Conservation (phyloP, 1,140 invertebrate species). For the Eriocheir sinensis region DNA sequence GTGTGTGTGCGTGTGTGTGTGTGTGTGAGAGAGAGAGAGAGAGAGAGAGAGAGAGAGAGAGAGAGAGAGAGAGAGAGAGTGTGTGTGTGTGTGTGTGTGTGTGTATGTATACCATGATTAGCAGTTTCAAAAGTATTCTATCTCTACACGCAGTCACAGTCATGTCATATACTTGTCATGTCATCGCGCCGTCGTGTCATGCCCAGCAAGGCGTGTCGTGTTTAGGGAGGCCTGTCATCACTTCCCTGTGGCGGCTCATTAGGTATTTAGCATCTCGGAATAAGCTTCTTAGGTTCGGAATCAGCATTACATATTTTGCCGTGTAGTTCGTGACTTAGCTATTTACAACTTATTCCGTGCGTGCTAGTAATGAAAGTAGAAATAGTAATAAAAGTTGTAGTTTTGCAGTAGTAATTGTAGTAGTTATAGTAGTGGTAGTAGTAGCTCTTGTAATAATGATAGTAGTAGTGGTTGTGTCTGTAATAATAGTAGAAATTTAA, state of each 20-base stretch:
- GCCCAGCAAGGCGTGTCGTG: too few relatives aligned
- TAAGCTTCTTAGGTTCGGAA: too few relatives aligned
- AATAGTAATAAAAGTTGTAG: background rate
- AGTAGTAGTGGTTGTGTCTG: background rate
- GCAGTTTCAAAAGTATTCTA: background rate
- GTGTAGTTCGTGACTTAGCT: too few relatives aligned
- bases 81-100: background rate
- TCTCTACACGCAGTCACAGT: background rate
- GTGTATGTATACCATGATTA: background rate
- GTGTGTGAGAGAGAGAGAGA: background rate
- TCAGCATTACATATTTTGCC: too few relatives aligned
- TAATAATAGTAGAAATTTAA: background rate
- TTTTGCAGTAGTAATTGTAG: background rate
- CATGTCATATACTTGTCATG: too few relatives aligned
- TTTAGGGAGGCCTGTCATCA: too few relatives aligned
- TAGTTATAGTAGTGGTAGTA: background rate
- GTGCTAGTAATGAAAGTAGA: background rate
- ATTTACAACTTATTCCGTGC: too few relatives aligned
- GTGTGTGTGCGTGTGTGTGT: slow-evolving; percentile 29
- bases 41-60: background rate
- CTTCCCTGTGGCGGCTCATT: too few relatives aligned
- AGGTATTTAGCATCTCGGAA: too few relatives aligned
- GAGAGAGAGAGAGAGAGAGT: background rate
- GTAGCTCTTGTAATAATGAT: background rate
- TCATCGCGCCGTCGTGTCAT: too few relatives aligned